phyloP scores from a whole-genome alignment of 1,140 invertebrate species.

The Drosophila sucinea region DNA sequence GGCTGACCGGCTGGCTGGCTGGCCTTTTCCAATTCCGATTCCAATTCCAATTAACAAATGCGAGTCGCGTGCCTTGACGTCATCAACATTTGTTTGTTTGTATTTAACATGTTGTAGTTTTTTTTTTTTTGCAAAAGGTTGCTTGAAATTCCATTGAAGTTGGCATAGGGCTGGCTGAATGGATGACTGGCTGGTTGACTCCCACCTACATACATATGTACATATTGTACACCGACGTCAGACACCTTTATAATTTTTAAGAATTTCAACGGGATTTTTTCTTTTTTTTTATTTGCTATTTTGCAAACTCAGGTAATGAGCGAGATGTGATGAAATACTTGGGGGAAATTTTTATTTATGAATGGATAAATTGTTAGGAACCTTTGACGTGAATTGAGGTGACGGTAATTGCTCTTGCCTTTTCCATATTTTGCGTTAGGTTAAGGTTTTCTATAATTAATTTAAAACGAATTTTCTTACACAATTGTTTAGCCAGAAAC shows the following conservation, averaged over 20 bases:
- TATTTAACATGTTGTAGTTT: background rate
- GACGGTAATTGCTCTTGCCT: constrained; percentile 38
- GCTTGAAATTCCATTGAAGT: constrained; percentile 43
- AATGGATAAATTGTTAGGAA: constrained; percentile 16
- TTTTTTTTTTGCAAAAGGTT: constrained; percentile 32
- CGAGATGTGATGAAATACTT: constrained; percentile 3
- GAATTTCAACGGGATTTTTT: constrained; percentile 17
- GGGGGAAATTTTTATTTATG: background rate
- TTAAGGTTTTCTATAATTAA: background rate
- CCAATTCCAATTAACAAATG: constrained; percentile 39
- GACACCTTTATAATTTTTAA: background rate
- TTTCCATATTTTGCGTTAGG: background rate
- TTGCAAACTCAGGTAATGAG: background rate
- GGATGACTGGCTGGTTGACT: background rate
- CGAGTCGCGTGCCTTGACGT: constrained; percentile 73
- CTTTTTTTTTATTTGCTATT: no score
- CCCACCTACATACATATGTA: no score
- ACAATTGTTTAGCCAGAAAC: no score
- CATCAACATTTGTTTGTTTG: constrained; percentile 35
- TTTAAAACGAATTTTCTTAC: no score
- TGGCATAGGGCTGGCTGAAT: constrained; percentile 28
- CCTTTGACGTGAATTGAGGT: constrained; percentile 19
- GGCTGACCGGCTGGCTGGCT: constrained; percentile 1
- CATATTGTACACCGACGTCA: background rate
- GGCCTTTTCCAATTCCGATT: constrained; percentile 22